phyloP scores from a whole-genome alignment of 2,888 invertebrate genomes.

The Cheilosia vernalis region DNA sequence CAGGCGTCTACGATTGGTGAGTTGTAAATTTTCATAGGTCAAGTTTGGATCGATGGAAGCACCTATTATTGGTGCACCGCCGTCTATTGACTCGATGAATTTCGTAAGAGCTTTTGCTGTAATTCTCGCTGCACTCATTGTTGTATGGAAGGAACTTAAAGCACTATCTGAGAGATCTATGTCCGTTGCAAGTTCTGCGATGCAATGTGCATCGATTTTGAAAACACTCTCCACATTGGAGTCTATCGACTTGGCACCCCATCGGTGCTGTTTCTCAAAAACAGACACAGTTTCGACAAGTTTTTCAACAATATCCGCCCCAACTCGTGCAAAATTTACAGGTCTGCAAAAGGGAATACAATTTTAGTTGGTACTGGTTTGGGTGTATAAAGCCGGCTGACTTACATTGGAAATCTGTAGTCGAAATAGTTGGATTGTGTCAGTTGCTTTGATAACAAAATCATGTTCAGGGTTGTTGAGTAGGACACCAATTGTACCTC shows the following conservation, averaged over 20 bases:
- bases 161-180: constrained; percentile 78
- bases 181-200: constrained; percentile 76
- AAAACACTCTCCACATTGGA: constrained; percentile 77
- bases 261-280: constrained; percentile 79
- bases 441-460: constrained; percentile 80
- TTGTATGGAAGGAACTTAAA: constrained; percentile 80
- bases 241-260: constrained; percentile 42
- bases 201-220: constrained; percentile 78
- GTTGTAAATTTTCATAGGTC: constrained; percentile 80
- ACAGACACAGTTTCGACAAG: constrained; percentile 80
- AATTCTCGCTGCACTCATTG: constrained; percentile 80
- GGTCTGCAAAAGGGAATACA: constrained; percentile 11
- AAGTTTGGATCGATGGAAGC: constrained; percentile 80
- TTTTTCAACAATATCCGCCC: constrained; percentile 81
- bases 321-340: constrained; percentile 82
- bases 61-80: constrained; percentile 80
- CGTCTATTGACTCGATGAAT: constrained; percentile 80
- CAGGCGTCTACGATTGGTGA: constrained; percentile 79
- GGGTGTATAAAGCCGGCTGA: not conserved
- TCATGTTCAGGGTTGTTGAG: constrained; percentile 81
- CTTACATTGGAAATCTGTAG: constrained; percentile 82
- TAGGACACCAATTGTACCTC: constrained; percentile 79
- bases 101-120: constrained; percentile 80
- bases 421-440: constrained; percentile 80
- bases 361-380: not conserved